These are phyloP conservation scores for Chrysomela aeneicollis DNA, from an alignment of 2,888 invertebrate species.

Conservation along the genomic window DNA sequence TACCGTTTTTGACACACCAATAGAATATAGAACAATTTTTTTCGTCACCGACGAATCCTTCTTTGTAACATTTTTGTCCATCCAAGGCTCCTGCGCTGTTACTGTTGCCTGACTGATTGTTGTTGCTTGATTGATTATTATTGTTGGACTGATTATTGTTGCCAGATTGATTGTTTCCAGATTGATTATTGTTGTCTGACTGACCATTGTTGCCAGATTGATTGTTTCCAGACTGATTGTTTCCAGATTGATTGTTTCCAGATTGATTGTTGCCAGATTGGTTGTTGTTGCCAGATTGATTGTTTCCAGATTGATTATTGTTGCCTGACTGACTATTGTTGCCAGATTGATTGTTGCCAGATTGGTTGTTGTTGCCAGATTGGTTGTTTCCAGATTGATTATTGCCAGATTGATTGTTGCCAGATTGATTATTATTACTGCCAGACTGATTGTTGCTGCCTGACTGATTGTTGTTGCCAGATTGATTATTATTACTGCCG, in stretches of 20 bases:
- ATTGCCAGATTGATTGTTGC: slow-evolving; percentile 16
- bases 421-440: slow-evolving; percentile 11
- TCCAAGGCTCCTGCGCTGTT: not conserved
- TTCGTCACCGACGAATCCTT: slow-evolving; percentile 76
- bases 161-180: slow-evolving; percentile 21
- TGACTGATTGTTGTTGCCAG: not conserved
- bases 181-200: slow-evolving; percentile 10
- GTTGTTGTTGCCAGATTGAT: slow-evolving; percentile 5
- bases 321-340: slow-evolving; percentile 15
- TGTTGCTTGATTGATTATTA: not conserved
- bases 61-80: slow-evolving; percentile 62
- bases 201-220: slow-evolving; percentile 10
- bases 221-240: slow-evolving; percentile 16
- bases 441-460: slow-evolving; percentile 9
- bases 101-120: not conserved
- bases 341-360: slow-evolving; percentile 21
- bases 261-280: slow-evolving; percentile 22
- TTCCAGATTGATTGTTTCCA: slow-evolving; percentile 10
- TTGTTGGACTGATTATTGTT: not conserved
- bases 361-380: slow-evolving; percentile 24
- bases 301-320: not conserved
- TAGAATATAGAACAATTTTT: slow-evolving; percentile 79
- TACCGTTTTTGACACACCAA: slow-evolving; percentile 73
- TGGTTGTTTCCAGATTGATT: slow-evolving; percentile 24
- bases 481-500: slow-evolving; percentile 18